Conservation (phyloP, 2,113 vertebrate genomes). For the Sminthopsis crassicaudata region DNA sequence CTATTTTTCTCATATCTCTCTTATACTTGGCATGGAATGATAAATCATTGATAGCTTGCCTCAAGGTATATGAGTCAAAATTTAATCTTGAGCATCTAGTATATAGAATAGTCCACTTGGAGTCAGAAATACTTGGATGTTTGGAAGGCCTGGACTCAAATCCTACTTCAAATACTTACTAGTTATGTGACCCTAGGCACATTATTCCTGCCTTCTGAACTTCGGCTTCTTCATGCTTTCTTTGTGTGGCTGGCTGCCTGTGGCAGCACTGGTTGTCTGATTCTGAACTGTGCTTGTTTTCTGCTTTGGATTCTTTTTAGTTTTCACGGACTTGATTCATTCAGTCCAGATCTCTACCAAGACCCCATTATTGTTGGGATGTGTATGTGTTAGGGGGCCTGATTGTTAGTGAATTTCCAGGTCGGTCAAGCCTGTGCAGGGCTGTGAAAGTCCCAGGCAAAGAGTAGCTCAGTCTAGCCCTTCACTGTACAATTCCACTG, state of each 20-base stretch:
- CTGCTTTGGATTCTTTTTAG: no score
- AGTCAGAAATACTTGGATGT: neutral
- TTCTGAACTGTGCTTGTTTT: no score
- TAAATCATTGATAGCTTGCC: neutral
- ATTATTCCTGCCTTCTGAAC: no score
- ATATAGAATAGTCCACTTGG: neutral
- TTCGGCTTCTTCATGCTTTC: no score
- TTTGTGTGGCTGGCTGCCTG: no score
- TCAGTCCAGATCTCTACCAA: conserved; percentile 4
- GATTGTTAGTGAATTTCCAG: conserved; percentile 25
- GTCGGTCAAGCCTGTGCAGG: conserved; percentile 29
- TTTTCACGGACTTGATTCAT: neutral
- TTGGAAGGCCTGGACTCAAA: neutral
- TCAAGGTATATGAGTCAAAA: neutral
- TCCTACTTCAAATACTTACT: neutral
- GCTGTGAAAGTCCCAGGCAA: conserved; percentile 29
- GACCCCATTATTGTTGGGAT: conserved; percentile 32
- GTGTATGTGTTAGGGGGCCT: neutral
- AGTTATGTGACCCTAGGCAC: no score
- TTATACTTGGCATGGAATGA: neutral
- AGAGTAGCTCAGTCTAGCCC: conserved; percentile 16
- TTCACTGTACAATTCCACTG: conserved; percentile 31
- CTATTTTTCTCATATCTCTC: neutral
- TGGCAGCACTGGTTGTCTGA: no score
- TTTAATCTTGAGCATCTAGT: neutral